A percentile compares a stretch with the other conserved stretches of the same genome.
Conservation (phyloP, 2,113 vertebrate genomes). For the Mus musculus region GRCm39 chr7:70469001-70469500, state of each 20-base stretch:
- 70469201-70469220: conserved; percentile 63
- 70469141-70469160: conserved; percentile 82
- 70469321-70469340: neutral
- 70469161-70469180: conserved; percentile 82
- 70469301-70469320: neutral
- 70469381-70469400: neutral
- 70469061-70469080: conserved; percentile 70
- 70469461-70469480: neutral
- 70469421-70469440: conserved; percentile 1
- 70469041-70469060: conserved; percentile 78
- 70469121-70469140: conserved; percentile 85
- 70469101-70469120: conserved; percentile 85
- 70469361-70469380: neutral
- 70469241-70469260: conserved; percentile 53
- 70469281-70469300: conserved; percentile 56
- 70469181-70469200: conserved; percentile 77
- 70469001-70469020: conserved; percentile 85
- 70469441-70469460: neutral
- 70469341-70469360: neutral
- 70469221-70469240: neutral
- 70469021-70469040: conserved; percentile 84
- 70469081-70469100: conserved; percentile 78
- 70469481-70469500: neutral
- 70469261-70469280: conserved; percentile 55
- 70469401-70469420: neutral